Conservation (phyloP, 1,140 invertebrate genomes). For the Samia ricini region DNA sequence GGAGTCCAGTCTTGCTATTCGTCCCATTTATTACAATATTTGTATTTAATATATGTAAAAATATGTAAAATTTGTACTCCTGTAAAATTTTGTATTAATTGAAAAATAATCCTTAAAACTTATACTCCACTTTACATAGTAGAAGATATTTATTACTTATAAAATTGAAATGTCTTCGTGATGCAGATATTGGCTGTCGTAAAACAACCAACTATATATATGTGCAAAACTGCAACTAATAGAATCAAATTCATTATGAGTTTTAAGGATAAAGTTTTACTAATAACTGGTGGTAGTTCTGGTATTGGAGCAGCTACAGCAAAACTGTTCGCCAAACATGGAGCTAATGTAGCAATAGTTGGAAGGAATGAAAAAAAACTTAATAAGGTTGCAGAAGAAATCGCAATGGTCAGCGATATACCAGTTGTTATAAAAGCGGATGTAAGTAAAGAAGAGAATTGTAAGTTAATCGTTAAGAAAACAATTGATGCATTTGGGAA, state of each 20-base stretch:
- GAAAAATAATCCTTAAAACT: too few species aligned
- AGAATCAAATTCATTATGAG: background rate
- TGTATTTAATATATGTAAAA: too few species aligned
- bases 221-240: background rate
- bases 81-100: too few species aligned
- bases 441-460: constrained; percentile 80
- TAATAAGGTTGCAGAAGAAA: constrained; percentile 77
- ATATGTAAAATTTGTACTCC: too few species aligned
- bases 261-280: constrained; percentile 79
- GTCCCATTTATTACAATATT: too few species aligned
- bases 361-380: constrained; percentile 83
- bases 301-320: constrained; percentile 90
- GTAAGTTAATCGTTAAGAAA: constrained; percentile 77
- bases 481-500: constrained; percentile 78
- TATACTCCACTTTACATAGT: background rate
- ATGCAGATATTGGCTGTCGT: background rate
- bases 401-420: constrained; percentile 56
- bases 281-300: constrained; percentile 88
- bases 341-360: constrained; percentile 82
- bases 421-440: constrained; percentile 79
- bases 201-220: background rate
- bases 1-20: too few species aligned
- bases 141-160: background rate
- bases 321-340: constrained; percentile 83
- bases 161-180: background rate